Conservation (phyloP, 2,888 invertebrate species). For the Meliscaeva auricollis region DNA sequence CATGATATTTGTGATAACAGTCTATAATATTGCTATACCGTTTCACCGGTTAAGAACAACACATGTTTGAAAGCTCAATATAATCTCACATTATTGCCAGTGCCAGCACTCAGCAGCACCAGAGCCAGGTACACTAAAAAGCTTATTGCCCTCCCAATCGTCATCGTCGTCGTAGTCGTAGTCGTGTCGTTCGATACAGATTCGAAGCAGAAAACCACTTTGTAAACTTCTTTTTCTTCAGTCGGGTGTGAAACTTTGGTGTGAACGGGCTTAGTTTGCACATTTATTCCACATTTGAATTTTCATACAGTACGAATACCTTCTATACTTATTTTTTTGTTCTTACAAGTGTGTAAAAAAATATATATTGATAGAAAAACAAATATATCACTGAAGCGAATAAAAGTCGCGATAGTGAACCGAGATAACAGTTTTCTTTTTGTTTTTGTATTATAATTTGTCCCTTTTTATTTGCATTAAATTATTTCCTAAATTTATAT, state of each 20-base stretch:
- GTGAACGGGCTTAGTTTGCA: conserved; percentile 77
- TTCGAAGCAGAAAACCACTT: conserved; percentile 47
- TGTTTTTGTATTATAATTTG: not conserved
- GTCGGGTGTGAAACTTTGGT: conserved; percentile 82
- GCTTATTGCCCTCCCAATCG: conserved; percentile 43
- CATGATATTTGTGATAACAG: conserved; percentile 33
- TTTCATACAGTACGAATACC: conserved; percentile 24
- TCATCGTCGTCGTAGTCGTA: not conserved
- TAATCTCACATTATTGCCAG: not conserved
- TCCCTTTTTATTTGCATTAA: conserved; percentile 9
- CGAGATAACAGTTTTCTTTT: conserved; percentile 29
- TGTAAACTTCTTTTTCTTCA: conserved; percentile 71
- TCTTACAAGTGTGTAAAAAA: conserved; percentile 25
- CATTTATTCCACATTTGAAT: conserved; percentile 26
- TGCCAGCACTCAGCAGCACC: not conserved
- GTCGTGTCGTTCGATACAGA: conserved; percentile 17
- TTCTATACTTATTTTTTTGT: not conserved
- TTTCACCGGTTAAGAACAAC: conserved; percentile 27
- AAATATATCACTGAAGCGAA: conserved; percentile 23
- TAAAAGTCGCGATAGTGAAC: conserved; percentile 33
- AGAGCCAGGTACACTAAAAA: conserved; percentile 37
- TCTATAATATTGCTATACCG: conserved; percentile 28
- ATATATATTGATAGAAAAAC: conserved; percentile 40
- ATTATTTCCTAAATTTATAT: conserved; percentile 21
- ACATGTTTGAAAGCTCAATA: conserved; percentile 45